Evolutionary conservation across 1,140 invertebrate species (phyloP).

Genomic region (Dryas iulia): DNA sequence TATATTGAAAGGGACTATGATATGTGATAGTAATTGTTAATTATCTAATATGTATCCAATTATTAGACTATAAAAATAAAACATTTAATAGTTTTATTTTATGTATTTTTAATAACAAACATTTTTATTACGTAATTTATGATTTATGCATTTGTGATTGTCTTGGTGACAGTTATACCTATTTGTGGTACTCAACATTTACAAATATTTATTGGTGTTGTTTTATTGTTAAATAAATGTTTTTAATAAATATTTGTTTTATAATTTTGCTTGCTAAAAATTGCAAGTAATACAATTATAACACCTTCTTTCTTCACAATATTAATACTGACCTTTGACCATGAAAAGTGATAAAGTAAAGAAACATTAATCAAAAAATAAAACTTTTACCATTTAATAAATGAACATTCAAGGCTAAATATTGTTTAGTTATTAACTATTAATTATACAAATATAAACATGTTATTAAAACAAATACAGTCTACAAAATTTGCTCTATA

Average conservation of each 20-base stretch:
- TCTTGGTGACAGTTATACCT: neutral
- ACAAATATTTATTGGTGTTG: neutral
- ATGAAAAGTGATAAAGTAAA: neutral
- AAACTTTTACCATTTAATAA: slow-evolving; percentile 16
- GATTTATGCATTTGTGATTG: too few relatives aligned
- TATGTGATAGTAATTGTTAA: neutral
- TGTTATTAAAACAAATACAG: slow-evolving; percentile 14
- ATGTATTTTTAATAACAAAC: too few relatives aligned
- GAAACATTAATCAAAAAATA: slow-evolving; percentile 7
- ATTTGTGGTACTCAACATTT: neutral
- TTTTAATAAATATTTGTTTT: neutral
- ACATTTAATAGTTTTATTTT: too few relatives aligned
- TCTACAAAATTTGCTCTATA: slow-evolving; percentile 14
- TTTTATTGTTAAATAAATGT: neutral
- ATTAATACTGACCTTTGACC: neutral
- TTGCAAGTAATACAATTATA: neutral
- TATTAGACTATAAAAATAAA: neutral
- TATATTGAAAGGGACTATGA: neutral
- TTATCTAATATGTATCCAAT: neutral
- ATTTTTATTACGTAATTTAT: too few relatives aligned
- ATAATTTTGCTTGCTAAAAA: neutral
- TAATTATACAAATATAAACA: slow-evolving; percentile 21
- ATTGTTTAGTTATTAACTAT: slow-evolving; percentile 7
- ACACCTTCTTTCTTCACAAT: neutral
- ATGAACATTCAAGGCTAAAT: slow-evolving; percentile 15